Base-by-base conservation (phyloP, 2,113 vertebrate species). In the Paedocypris sp. region DNA sequence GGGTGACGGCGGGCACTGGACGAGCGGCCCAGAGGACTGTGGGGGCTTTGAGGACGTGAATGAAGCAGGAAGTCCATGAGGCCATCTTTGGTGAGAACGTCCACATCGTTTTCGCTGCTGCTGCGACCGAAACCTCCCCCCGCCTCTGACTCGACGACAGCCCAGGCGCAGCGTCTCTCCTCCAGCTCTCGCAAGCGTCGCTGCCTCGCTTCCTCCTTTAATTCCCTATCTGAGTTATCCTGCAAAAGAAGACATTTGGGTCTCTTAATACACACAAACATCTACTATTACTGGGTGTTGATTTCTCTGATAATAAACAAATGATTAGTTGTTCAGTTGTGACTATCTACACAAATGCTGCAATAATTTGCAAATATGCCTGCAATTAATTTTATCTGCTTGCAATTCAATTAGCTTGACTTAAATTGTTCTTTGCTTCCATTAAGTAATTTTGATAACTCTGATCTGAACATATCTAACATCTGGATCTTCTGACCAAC, bases 61-160 rank as follows among this genome's bases (percentile, higher is more conserved):
- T 87, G 88, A 72, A 92, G 36, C 56, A 72, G 75, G 61, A 96
- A 91, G 61, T 91, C 90, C 60, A 93, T 79, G 0, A 90, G 81
- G 26, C 90, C 87, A 8, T 91, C 91, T 71, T 89, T 90, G 38
- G 86, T 84, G 67, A 98, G 71, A 70, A 84, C 79, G 28, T 91
- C 86, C 52, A 98, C 91, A 2, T 98, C 94, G 1, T 85, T 95
- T 81, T 98, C 95, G 18, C 95, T 98, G 79, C 89, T 94, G 80
- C 95, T 98, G 10, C 94, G 85, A 16, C 91, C 85, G 6, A 88
- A 83, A 28, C 88, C 88, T 0, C 79, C 72, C 12, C 81, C 81
- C 15, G 86, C 84, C 20, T 91, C 87, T 35, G 75, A 87, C 2
- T 66, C 60, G 0, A 77, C 73, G 61, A 62, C 67, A 0, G 80